Conservation (phyloP, 1,140 invertebrate species). For the Penaeus vannamei region DNA sequence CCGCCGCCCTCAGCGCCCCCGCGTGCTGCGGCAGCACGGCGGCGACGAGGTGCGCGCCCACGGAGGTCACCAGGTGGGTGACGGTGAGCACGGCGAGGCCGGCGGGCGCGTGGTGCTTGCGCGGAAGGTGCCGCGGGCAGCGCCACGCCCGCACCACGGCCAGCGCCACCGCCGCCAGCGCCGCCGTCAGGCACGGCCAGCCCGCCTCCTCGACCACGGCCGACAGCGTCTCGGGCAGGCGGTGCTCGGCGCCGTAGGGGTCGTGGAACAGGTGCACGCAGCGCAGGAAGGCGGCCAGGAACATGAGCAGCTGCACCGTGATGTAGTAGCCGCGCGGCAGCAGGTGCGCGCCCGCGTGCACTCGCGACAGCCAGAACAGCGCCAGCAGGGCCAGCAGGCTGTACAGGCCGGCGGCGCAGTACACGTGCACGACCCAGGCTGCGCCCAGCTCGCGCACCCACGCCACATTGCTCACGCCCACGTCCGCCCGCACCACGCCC, state of each 20-base stretch:
- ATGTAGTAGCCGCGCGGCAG: conserved; percentile 79
- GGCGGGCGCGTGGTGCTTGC: conserved; percentile 54
- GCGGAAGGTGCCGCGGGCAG: conserved; percentile 56
- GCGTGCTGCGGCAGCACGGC: conserved; percentile 55
- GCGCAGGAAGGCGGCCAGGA: conserved; percentile 83
- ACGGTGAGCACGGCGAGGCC: conserved; percentile 62
- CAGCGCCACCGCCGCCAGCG: conserved; percentile 87
- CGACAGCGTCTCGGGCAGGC: conserved; percentile 73
- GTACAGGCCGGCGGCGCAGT: conserved; percentile 86
- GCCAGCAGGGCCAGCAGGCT: conserved; percentile 86
- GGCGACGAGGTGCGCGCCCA: conserved; percentile 58
- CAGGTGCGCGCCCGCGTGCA: conserved; percentile 55
- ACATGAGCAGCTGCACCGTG: conserved; percentile 83
- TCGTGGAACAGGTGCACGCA: conserved; percentile 85
- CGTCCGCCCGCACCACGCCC: conserved; percentile 51
- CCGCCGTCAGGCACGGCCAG: conserved; percentile 81
- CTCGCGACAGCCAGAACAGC: conserved; percentile 71
- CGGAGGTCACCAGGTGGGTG: conserved; percentile 58
- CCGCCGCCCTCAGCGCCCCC: conserved; percentile 51
- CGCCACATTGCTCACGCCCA: conserved; percentile 57
- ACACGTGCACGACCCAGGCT: conserved; percentile 91
- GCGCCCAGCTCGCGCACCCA: conserved; percentile 74
- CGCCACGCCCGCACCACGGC: conserved; percentile 83
- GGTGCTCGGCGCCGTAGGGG: conserved; percentile 81
- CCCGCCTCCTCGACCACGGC: conserved; percentile 73